Percentiles rank a stretch among this genome's conserved stretches.
phyloP scores from a whole-genome alignment of 1,140 invertebrate species.

The Hestina assimilis region DNA sequence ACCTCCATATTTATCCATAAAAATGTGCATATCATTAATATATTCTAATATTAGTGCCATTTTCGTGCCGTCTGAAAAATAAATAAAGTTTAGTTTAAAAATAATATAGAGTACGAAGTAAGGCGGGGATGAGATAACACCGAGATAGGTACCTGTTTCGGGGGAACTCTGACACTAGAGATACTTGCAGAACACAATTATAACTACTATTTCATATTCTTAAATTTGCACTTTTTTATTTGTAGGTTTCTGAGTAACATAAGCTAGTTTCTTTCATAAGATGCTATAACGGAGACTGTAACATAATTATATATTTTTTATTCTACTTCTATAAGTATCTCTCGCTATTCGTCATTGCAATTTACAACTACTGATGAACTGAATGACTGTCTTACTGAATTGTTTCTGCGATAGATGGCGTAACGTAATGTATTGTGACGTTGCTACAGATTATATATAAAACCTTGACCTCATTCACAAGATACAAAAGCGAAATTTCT shows the following conservation, averaged over 20 bases:
- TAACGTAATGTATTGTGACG: constrained; percentile 14
- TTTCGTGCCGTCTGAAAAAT: constrained; percentile 65
- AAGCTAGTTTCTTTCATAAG: constrained; percentile 23
- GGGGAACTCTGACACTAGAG: constrained; percentile 25
- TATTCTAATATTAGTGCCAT: constrained; percentile 77
- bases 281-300: constrained; percentile 20
- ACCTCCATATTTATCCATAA: constrained; percentile 79
- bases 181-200: constrained; percentile 18
- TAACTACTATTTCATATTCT: constrained; percentile 21
- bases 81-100: constrained; percentile 30
- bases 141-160: constrained; percentile 30
- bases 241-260: constrained; percentile 5
- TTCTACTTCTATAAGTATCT: constrained; percentile 7
- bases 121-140: constrained; percentile 37
- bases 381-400: constrained; percentile 10
- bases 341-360: constrained; percentile 20
- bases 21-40: constrained; percentile 72
- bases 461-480: constrained; percentile 20
- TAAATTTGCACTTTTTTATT: background rate
- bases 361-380: background rate
- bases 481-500: no score
- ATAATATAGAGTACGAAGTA: constrained; percentile 15
- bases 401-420: constrained; percentile 20
- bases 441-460: constrained; percentile 17
- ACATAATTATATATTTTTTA: constrained; percentile 22